Percentiles rank a stretch among this genome's conserved stretches.
These are phyloP conservation scores for Pandemis cinnamomeana DNA, from an alignment of 2,888 invertebrate species.

Conservation along the genomic window DNA sequence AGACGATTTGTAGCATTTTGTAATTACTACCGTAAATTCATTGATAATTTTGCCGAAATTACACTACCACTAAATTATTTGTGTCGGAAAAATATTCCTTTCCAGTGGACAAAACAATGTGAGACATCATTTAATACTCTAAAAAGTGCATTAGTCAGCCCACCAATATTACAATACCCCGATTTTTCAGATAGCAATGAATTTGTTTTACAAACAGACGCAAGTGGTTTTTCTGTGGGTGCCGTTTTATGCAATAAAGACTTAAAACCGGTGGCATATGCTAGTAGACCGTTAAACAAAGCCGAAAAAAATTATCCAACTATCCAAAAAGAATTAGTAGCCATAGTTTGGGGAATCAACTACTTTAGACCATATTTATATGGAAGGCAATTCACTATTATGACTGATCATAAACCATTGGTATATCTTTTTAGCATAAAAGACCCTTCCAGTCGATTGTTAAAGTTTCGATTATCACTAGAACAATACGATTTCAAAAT, in stretches of 20 bases:
- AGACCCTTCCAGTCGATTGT: conserved; percentile 2
- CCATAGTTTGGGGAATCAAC: conserved; percentile 11
- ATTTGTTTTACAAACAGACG: conserved; percentile 20
- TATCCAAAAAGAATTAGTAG: conserved; percentile 23
- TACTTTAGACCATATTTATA: conserved; percentile 16
- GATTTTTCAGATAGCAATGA: conserved; percentile 10
- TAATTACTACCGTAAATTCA: too few relatives aligned
- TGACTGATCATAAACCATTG: conserved; percentile 12
- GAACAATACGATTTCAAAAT: conserved; percentile 2
- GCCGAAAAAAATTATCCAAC: conserved; percentile 21
- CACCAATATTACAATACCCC: conserved; percentile 29
- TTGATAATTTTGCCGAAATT: conserved; percentile 6
- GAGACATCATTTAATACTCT: background rate
- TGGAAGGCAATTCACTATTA: background rate
- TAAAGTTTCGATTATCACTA: background rate
- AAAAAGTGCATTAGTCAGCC: conserved; percentile 14
- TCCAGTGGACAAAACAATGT: conserved; percentile 9
- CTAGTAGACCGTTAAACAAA: conserved; percentile 25
- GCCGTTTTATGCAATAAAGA: conserved; percentile 21
- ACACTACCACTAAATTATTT: conserved; percentile 8
- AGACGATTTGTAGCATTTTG: background rate
- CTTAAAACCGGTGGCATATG: conserved; percentile 17
- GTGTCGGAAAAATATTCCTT: background rate
- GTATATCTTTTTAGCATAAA: conserved; percentile 6
- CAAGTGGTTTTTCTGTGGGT: conserved; percentile 5